Conservation (phyloP, 1,140 invertebrate genomes). For the Megathymus violae region DNA sequence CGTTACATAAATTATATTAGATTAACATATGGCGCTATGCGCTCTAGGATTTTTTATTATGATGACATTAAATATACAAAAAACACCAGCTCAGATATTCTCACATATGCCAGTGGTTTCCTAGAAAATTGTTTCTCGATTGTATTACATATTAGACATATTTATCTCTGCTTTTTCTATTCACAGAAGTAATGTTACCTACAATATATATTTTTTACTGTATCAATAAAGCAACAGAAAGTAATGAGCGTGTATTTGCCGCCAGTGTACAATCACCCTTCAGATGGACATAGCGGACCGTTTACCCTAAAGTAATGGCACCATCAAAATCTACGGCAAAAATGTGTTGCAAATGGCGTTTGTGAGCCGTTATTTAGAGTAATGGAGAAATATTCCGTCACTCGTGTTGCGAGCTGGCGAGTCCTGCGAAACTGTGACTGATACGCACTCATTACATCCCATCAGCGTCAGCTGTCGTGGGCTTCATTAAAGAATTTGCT, state of each 20-base stretch:
- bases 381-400: slow-evolving; percentile 50
- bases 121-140: no score
- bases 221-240: no score
- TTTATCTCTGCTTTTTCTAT: no score
- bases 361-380: slow-evolving; percentile 51
- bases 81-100: no score
- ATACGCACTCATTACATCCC: slow-evolving; percentile 33
- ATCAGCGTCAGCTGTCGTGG: slow-evolving; percentile 17
- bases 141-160: no score
- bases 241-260: background rate
- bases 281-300: slow-evolving; percentile 67
- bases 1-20: no score
- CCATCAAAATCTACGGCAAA: slow-evolving; percentile 72
- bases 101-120: no score
- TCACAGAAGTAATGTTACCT: no score
- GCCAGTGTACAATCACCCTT: slow-evolving; percentile 27
- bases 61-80: no score
- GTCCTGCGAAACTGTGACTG: slow-evolving; percentile 5
- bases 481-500: slow-evolving; percentile 28
- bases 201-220: no score
- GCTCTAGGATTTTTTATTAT: no score
- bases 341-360: slow-evolving; percentile 70
- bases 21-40: no score
- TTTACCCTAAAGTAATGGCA: slow-evolving; percentile 68
- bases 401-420: slow-evolving; percentile 22